Evolutionary conservation across 2,888 invertebrate genomes (phyloP).

Genomic region (Habroteleia sp.): DNA sequence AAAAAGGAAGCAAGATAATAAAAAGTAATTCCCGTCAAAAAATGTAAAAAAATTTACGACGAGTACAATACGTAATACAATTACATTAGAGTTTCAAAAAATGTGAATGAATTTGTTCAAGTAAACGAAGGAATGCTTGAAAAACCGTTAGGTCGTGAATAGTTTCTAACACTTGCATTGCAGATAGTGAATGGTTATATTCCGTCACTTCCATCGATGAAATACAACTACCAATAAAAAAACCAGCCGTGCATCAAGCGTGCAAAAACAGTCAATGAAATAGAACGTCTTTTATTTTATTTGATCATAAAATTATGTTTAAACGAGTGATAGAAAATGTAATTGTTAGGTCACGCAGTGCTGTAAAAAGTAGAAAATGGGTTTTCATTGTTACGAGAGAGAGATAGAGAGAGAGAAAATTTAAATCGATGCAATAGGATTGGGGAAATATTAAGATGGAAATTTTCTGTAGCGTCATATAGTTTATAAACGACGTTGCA

Average conservation of each 20-base stretch:
- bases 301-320: constrained; percentile 10
- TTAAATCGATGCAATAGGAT: no score
- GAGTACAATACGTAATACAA: constrained; percentile 7
- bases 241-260: no score
- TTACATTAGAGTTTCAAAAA: not conserved
- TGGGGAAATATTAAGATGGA: no score
- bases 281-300: not conserved
- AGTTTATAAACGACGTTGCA: no score
- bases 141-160: constrained; percentile 26
- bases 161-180: constrained; percentile 13
- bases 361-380: no score
- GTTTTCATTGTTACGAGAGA: no score
- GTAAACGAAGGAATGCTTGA: not conserved
- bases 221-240: not conserved
- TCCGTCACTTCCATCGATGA: constrained; percentile 5
- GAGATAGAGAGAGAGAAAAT: no score
- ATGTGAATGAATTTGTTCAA: constrained; percentile 15
- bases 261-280: not conserved
- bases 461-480: no score
- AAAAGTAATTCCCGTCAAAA: not conserved
- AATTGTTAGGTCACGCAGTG: no score
- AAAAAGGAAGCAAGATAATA: not conserved
- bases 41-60: no score
- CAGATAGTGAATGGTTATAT: constrained; percentile 4
- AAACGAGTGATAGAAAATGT: no score